Percentiles rank a stretch among this genome's conserved stretches.
Conservation (phyloP, 2,888 invertebrate species). For the Netelia virgata region DNA sequence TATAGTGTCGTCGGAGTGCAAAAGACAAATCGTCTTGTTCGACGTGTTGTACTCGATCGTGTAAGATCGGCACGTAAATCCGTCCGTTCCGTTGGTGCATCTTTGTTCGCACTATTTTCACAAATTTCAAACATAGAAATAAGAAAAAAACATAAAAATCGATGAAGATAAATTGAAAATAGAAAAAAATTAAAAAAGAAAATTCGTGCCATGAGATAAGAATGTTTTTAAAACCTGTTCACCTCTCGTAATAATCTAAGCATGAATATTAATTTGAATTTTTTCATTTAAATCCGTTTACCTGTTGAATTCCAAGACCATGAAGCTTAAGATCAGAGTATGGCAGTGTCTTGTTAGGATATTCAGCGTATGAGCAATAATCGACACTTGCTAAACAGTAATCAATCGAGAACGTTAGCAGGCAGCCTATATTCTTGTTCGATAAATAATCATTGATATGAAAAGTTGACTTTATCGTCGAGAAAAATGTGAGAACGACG, state of each 20-base stretch:
- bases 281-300: conserved; percentile 55
- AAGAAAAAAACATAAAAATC: conserved; percentile 6
- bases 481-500: not conserved
- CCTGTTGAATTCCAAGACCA: conserved; percentile 75
- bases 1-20: conserved; percentile 93
- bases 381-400: conserved; percentile 85
- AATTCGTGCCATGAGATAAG: no score
- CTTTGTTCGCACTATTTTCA: conserved; percentile 85
- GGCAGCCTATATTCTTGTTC: not conserved
- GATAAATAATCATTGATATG: not conserved
- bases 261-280: not conserved
- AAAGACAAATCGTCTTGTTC: conserved; percentile 86
- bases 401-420: conserved; percentile 27
- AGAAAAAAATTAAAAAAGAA: not conserved
- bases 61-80: conserved; percentile 91
- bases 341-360: conserved; percentile 89
- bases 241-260: not conserved
- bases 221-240: no score
- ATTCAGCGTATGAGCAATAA: conserved; percentile 92
- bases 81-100: conserved; percentile 88
- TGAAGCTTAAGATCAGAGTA: conserved; percentile 87
- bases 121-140: conserved; percentile 11
- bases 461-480: not conserved
- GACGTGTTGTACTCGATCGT: conserved; percentile 84
- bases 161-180: conserved; percentile 2